Evolutionary conservation across 2,888 invertebrate species (phyloP), one percentile per base, ranked within the genome.

Genomic region (Dysmachus trigonus): DNA sequence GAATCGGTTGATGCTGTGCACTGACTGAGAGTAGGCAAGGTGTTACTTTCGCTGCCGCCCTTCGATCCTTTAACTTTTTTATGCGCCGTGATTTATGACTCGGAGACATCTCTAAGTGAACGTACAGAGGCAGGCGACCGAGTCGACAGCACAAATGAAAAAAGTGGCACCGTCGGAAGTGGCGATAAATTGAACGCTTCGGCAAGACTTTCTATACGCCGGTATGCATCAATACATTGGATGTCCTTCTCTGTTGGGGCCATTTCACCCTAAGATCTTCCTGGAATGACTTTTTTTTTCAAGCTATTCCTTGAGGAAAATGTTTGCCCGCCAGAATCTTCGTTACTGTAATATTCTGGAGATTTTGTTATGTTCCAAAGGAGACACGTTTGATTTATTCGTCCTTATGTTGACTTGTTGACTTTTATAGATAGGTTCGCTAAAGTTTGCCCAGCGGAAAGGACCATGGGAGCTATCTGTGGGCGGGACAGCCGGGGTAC

Each of bases 381-480:
- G 31, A 84, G 84, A 73, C 41, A 71, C 38, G 71, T 79, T 79
- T 85, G 85, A 85, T 85, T 85, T 85, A 76, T 79, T 85, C 73
- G 38, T 72, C 53, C 51, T 86, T 38, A 86, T 71, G 86, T 71
- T 79, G 81, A 86, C 86, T 86, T 86, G 86, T 86, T 86, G 86
- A 86, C 86, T 86, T 86, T 86, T 86, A 86, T 86, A 79, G 86
- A 86, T 86, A 86, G 81, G 81, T 47, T 86, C 53, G 62, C 38
- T 41, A 71, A 77, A 41, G 18, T 77, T 85, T 18, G 53, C 47
- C 62, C 33, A 30, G 8, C 53, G 62, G 18, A 81, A 53, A 18
- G 18, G 81, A 77, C 77, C 10, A 41, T 27, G 30, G 22, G 31
- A 13, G 30, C 18, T 30, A 30, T 30, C 15, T 13, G 31, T 73